Evolutionary conservation across 2,888 invertebrate species (phyloP).

Genomic region (Drosophila neutralis): DNA sequence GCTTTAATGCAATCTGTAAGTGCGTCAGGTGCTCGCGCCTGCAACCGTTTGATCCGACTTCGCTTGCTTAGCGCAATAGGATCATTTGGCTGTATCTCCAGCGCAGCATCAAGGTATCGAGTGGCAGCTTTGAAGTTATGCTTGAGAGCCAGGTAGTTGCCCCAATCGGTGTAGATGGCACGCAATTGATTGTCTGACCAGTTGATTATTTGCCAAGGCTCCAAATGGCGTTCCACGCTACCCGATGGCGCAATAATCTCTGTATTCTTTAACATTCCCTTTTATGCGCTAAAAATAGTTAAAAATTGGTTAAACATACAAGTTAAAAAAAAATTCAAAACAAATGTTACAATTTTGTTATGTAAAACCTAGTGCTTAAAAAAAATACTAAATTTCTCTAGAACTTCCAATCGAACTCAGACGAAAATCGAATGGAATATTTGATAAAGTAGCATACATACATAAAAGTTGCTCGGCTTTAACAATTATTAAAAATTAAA

Average conservation of each 20-base stretch:
- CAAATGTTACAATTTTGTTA: not conserved
- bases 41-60: slow-evolving; percentile 70
- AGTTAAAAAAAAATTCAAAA: slow-evolving; percentile 6
- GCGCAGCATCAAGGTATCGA: slow-evolving; percentile 71
- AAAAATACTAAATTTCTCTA: not conserved
- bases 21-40: slow-evolving; percentile 71
- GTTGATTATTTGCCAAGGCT: slow-evolving; percentile 74
- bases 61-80: slow-evolving; percentile 64
- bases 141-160: slow-evolving; percentile 66
- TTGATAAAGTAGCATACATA: too few species aligned
- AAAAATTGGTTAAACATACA: slow-evolving; percentile 11
- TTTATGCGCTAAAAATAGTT: slow-evolving; percentile 7
- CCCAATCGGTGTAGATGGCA: slow-evolving; percentile 82
- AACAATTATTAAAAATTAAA: not conserved
- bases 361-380: slow-evolving; percentile 27
- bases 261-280: not conserved
- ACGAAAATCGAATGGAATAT: slow-evolving; percentile 1
- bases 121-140: slow-evolving; percentile 65
- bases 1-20: slow-evolving; percentile 72
- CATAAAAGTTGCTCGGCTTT: not conserved
- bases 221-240: slow-evolving; percentile 31
- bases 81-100: slow-evolving; percentile 67
- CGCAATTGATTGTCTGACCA: slow-evolving; percentile 72
- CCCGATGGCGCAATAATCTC: slow-evolving; percentile 2
- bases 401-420: slow-evolving; percentile 1